phyloP scores from a whole-genome alignment of 2,113 vertebrate genomes.

The Amazona guildingii region DNA sequence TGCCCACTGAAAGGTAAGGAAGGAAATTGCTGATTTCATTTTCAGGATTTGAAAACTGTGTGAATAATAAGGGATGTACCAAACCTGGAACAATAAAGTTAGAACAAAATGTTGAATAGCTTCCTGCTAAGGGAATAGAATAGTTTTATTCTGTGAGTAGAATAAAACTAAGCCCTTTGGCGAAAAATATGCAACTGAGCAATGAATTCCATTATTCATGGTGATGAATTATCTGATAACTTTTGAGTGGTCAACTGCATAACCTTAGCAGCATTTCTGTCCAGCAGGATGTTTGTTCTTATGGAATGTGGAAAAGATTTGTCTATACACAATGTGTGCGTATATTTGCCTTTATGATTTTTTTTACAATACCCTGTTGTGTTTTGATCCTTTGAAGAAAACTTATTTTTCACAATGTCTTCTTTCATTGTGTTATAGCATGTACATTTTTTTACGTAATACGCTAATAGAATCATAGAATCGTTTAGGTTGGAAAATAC shows the following conservation, averaged over 20 bases:
- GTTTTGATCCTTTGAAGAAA: not conserved
- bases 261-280: not conserved
- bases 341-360: not conserved
- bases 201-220: not conserved
- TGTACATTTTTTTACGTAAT: not conserved
- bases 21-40: not conserved
- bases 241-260: not conserved
- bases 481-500: not conserved
- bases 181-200: not conserved
- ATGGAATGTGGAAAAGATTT: not conserved
- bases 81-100: not conserved
- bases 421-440: not conserved
- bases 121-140: not conserved
- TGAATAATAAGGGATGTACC: not conserved
- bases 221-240: not conserved
- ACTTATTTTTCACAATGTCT: not conserved
- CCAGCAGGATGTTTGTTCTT: not conserved
- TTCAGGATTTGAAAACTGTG: not conserved
- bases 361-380: not conserved
- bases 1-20: not conserved
- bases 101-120: not conserved
- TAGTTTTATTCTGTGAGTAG: not conserved
- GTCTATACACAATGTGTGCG: not conserved
- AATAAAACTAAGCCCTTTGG: not conserved
- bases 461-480: not conserved